Base-by-base conservation (phyloP, 92 coral and sea anemone genomes). In the Zoanthus sansibaricus region DNA sequence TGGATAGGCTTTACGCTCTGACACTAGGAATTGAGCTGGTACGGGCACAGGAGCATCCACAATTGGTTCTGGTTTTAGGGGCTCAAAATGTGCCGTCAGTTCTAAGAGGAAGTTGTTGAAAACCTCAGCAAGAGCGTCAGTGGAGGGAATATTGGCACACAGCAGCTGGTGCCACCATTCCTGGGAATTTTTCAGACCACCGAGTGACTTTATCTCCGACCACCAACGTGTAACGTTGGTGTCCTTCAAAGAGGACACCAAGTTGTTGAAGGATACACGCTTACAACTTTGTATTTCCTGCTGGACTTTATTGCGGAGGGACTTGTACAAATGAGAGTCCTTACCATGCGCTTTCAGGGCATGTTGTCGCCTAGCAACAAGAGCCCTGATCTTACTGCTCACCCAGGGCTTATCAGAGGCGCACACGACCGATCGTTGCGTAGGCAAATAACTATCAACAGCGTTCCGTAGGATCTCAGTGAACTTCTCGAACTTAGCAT, bases 251-350 rank as follows among this genome's bases (percentile, higher is more conserved):
- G 66, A 68, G 20, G 82, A 44, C 11, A 88, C 90, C 72, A 66
- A 78, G 61, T 42, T 68, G 47, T 77, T 25, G 31, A 61, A 78
- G 56, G 33, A 72, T 10, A 16, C 17, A 14, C 44, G 15, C 44
- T 79, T 87, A 46, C 90, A 87, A 11, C 46, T 31, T 11, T 15
- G 70, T 59, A 52, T 54, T 49, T 87, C 90, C 87, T 37, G 48
- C 32, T 80, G 82, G 10, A 87, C 87, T 30, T 71, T 72, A 68
- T 87, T 80, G 11, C 82, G 82, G 17, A 80, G 14, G 51, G 21
- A 31, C 51, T 33, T 87, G 74, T 79, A 87, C 58, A 25, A 12
- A 45, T 86, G 79, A 16, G 87, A 88, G 54, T 88, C 87, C 72
- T 80, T 88, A 17, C 91, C 82, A 14, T 69, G 47, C 9, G 12